Evolutionary conservation across 2,888 invertebrate species (phyloP).

Genomic region (Brachylomia viminalis): DNA sequence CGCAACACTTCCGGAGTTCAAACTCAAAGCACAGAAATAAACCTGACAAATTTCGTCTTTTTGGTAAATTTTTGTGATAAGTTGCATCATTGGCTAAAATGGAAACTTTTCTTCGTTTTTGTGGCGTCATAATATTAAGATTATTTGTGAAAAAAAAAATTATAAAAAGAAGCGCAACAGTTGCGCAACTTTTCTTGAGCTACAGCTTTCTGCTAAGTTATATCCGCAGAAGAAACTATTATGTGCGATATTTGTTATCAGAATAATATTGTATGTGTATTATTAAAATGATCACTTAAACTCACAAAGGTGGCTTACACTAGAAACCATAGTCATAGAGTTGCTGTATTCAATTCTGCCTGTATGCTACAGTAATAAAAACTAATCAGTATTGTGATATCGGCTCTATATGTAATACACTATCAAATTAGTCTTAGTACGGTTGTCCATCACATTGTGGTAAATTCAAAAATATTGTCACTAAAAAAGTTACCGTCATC

Average conservation of each 20-base stretch:
- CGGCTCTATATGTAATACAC: slow-evolving; percentile 15
- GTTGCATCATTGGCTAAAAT: background rate
- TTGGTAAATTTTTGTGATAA: background rate
- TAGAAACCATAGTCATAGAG: slow-evolving; percentile 26
- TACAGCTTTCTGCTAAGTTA: background rate
- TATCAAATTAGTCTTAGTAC: slow-evolving; percentile 30
- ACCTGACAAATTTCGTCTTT: no score
- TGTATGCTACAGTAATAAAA: slow-evolving; percentile 12
- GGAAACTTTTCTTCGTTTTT: background rate
- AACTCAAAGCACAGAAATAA: background rate
- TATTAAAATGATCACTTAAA: background rate
- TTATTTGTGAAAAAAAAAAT: background rate
- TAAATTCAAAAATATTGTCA: background rate
- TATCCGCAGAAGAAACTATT: background rate
- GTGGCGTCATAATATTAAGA: no score
- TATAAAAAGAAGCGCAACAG: background rate
- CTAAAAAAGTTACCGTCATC: background rate
- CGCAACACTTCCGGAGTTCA: slow-evolving; percentile 3
- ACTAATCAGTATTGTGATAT: slow-evolving; percentile 57
- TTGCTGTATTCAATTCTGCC: slow-evolving; percentile 11
- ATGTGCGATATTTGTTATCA: slow-evolving; percentile 1
- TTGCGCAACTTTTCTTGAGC: slow-evolving; percentile 13
- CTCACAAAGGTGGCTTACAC: slow-evolving; percentile 33
- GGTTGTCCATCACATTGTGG: slow-evolving; percentile 4
- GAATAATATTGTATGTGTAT: background rate